phyloP scores from a whole-genome alignment of 2,888 invertebrate species.

The Cephalotes varians region DNA sequence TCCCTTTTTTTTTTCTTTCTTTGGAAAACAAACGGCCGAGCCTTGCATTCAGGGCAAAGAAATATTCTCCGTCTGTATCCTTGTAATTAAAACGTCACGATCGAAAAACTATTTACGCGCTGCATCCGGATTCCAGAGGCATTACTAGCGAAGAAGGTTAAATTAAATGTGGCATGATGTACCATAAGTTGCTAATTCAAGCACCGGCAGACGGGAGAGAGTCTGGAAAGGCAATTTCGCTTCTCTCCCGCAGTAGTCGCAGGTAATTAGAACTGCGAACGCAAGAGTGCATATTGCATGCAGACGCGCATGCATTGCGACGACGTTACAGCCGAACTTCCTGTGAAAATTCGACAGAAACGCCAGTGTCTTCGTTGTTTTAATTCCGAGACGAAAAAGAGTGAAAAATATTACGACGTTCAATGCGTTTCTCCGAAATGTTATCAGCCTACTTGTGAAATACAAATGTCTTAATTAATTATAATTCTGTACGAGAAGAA shows the following conservation, averaged over 20 bases:
- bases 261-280: conserved; percentile 59
- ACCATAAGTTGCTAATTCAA: conserved; percentile 58
- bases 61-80: conserved; percentile 36
- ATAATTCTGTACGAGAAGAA: background rate
- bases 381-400: background rate
- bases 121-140: conserved; percentile 11
- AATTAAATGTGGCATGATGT: conserved; percentile 48
- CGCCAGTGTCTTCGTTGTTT: background rate
- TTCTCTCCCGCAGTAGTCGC: conserved; percentile 33
- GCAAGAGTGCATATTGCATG: conserved; percentile 53
- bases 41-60: conserved; percentile 14
- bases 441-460: background rate
- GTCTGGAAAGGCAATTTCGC: conserved; percentile 45
- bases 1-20: background rate
- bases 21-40: background rate
- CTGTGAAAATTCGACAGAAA: conserved; percentile 35
- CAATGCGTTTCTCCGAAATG: background rate
- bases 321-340: conserved; percentile 36
- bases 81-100: conserved; percentile 48
- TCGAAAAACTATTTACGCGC: conserved; percentile 49
- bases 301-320: conserved; percentile 20
- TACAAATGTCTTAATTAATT: conserved; percentile 4
- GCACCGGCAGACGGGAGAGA: conserved; percentile 28
- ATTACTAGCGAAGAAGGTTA: conserved; percentile 22
- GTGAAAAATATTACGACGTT: background rate